Evolutionary conservation across 2,113 vertebrate species (phyloP).

Genomic region (Hydrolagus affinis): DNA sequence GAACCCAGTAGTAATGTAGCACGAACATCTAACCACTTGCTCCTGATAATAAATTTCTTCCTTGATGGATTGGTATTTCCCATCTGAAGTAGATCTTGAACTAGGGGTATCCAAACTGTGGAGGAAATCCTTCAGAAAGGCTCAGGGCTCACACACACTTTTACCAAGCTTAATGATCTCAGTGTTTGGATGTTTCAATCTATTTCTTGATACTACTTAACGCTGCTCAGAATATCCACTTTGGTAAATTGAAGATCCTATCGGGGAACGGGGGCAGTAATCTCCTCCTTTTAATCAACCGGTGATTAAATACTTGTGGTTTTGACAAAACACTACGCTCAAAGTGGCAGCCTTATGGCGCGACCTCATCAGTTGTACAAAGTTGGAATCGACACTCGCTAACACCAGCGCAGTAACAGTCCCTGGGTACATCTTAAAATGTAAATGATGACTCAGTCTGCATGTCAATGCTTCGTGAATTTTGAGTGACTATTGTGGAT

Average conservation of each 20-base stretch:
- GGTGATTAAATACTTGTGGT: neutral
- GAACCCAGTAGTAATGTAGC: too few species aligned
- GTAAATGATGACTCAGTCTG: neutral
- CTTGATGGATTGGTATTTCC: too few species aligned
- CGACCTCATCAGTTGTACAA: neutral
- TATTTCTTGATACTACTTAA: neutral
- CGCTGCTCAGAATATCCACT: neutral
- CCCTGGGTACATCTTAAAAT: slow-evolving; percentile 7
- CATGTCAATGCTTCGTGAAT: neutral
- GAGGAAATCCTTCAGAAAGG: too few species aligned
- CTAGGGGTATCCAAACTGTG: too few species aligned
- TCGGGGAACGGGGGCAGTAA: neutral
- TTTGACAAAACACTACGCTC: neutral
- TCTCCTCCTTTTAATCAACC: neutral
- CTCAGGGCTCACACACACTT: too few species aligned
- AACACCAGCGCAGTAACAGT: neutral
- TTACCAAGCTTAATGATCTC: neutral
- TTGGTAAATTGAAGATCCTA: neutral
- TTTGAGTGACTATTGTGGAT: neutral
- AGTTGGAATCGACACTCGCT: neutral
- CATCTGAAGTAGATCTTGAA: too few species aligned
- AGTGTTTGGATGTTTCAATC: neutral
- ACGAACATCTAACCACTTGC: too few species aligned
- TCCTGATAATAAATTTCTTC: too few species aligned
- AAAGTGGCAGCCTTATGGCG: neutral